phyloP scores from a whole-genome alignment of 30 jellyfish, hydroid and myxozoan genomes.

The Rhopilema esculentum region DNA sequence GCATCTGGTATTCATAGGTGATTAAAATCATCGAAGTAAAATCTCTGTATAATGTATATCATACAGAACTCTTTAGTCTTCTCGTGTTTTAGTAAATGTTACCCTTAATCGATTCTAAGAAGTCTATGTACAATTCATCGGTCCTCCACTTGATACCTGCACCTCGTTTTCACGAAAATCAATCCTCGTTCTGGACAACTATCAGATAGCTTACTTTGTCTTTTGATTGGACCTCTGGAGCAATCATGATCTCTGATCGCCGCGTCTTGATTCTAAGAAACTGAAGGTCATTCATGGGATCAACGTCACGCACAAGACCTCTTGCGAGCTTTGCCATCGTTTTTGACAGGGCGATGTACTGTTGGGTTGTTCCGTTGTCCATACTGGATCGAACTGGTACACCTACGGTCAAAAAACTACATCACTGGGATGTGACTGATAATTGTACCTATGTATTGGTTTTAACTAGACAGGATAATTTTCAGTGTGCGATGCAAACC shows the following conservation, averaged over 20 bases:
- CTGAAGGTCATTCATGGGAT: conserved; percentile 69
- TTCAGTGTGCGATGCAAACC: no score
- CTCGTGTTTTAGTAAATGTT: no score
- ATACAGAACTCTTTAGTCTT: no score
- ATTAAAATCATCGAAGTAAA: no score
- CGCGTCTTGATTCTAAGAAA: conserved; percentile 68
- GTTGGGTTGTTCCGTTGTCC: conserved; percentile 78
- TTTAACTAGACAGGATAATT: no score
- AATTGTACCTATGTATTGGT: not conserved
- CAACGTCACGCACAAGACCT: conserved; percentile 72
- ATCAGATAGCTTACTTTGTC: conserved; percentile 70
- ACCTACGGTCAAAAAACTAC: conserved; percentile 25
- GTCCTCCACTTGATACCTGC: not conserved
- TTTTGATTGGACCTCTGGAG: conserved; percentile 67
- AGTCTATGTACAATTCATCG: not conserved
- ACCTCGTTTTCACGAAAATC: conserved; percentile 1
- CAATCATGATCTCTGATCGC: conserved; percentile 72
- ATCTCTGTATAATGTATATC: no score
- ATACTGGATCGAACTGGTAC: conserved; percentile 72
- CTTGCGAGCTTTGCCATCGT: conserved; percentile 58
- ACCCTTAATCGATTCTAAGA: no score
- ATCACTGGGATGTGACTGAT: not conserved
- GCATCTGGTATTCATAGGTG: no score
- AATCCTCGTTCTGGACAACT: conserved; percentile 73
- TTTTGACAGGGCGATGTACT: conserved; percentile 65